A percentile compares a stretch with the other conserved stretches of the same genome.
Evolutionary conservation across 1,140 invertebrate species (phyloP).

Genomic region (Cyrtorhinus lividipennis): DNA sequence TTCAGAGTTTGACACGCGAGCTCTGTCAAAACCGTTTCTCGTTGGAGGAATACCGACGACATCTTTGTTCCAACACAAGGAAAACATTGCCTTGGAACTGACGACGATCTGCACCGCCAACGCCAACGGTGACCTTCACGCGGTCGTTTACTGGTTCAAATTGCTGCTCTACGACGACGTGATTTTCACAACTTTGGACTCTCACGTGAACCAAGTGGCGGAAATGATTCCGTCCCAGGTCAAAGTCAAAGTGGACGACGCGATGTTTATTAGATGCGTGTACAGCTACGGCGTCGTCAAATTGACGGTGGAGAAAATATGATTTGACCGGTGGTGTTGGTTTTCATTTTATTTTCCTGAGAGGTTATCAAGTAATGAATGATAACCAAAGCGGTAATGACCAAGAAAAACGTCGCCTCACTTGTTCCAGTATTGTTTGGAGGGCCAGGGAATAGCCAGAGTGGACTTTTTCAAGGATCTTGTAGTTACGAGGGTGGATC

Average conservation of each 20-base stretch:
- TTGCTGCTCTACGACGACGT: neutral
- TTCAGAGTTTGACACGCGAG: neutral
- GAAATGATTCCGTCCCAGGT: neutral
- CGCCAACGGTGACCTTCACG: neutral
- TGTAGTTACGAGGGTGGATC: neutral
- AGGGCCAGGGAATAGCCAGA: too few relatives aligned
- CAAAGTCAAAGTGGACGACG: neutral
- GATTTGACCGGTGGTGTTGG: neutral
- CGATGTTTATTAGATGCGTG: neutral
- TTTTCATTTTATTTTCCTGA: too few relatives aligned
- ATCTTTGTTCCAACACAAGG: neutral
- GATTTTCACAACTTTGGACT: neutral
- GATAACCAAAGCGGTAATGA: too few relatives aligned
- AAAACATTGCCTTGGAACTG: neutral
- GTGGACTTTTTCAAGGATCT: too few relatives aligned
- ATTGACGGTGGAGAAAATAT: neutral
- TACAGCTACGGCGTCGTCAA: neutral
- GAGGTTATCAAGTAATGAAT: too few relatives aligned
- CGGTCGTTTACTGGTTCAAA: neutral
- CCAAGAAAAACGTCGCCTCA: too few relatives aligned
- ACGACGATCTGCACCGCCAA: neutral
- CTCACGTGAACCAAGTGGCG: neutral
- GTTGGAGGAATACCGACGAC: neutral
- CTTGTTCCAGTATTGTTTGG: too few relatives aligned
- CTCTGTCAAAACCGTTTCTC: neutral